Base-by-base conservation (phyloP, 2,797 vertebrate genomes). In the Thripadectes ignobilis region DNA sequence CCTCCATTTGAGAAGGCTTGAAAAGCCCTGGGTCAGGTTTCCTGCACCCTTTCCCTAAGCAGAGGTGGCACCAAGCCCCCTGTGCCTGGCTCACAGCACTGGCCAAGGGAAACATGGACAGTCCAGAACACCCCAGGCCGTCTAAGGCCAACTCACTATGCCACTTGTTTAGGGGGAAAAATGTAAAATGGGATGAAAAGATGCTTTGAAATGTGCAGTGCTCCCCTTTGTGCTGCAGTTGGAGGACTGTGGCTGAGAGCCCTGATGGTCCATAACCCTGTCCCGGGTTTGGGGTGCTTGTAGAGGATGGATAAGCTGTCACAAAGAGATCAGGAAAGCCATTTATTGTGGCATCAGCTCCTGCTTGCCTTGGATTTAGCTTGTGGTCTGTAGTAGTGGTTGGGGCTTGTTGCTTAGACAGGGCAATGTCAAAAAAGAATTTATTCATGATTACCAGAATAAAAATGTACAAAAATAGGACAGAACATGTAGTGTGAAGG, bases 401-500 rank as follows among this genome's bases (percentile, higher is more conserved):
- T 68, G 49, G 14, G 12, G 29, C 63, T 68, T 1, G 0, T 2
- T 32, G 36, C 41, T n/a, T 5, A 65, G 36, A 49, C 52, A 41
- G 51, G 41, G 36, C 11, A 15, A 34, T 2, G 2, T 4, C 66
- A 7, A 1, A 13, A 49, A 58, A 54, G 52, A 45, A 27, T 38
- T 38, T 29, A n/a, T 27, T 21, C 12, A 9, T 24, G 3, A 15
- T 3, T 46, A 1, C 1, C 26, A n/a, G 34, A 24, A 4, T 0
- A 29, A n/a, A 20, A 8, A 6, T 0, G 26, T 1, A 1, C 1
- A 8, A 6, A 11, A 48, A 7, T 21, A 7, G 46, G 22, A 5
- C 21, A 4, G 1, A 1, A 1, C 0, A 7, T 10, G n/a, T 0
- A 11, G 23, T 0, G 3, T 2, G 74, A 18, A 29, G n/a, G 14